Conservation (phyloP, 2,888 invertebrate species). For the Campoplex capitator region DNA sequence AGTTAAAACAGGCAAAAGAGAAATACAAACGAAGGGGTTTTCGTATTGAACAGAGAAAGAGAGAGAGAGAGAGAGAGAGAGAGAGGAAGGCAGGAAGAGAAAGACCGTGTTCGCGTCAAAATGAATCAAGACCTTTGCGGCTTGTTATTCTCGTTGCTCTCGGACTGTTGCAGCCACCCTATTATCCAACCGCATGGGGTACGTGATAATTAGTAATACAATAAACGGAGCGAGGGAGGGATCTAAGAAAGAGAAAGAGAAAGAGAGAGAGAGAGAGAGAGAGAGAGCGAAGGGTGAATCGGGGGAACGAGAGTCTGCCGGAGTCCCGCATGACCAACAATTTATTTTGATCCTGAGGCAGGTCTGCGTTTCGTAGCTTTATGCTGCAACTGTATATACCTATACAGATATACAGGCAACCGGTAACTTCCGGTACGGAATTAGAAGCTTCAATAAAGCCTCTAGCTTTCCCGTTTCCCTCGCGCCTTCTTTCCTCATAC, state of each 20-base stretch:
- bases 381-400: conserved; percentile 54
- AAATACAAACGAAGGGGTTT: neutral
- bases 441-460: conserved; percentile 81
- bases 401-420: conserved; percentile 14
- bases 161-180: conserved; percentile 34
- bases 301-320: conserved; percentile 1
- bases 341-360: conserved; percentile 76
- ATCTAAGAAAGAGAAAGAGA: neutral
- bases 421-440: conserved; percentile 82
- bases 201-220: conserved; percentile 76
- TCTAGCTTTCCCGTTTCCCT: conserved; percentile 40
- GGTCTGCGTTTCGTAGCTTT: conserved; percentile 79
- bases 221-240: conserved; percentile 49
- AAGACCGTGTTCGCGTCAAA: conserved; percentile 20
- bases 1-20: neutral
- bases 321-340: conserved; percentile 61
- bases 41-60: neutral
- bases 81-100: neutral
- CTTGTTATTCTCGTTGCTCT: conserved; percentile 25
- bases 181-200: conserved; percentile 52
- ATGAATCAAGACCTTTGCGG: conserved; percentile 7
- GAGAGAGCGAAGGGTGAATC: neutral
- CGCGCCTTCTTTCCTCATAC: neutral
- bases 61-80: too few relatives aligned
- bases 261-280: conserved; percentile 1